A percentile compares a stretch with the other conserved stretches of the same genome.
Conservation (phyloP, 2,113 vertebrate genomes). For the Pycnonotus jocosus region DNA sequence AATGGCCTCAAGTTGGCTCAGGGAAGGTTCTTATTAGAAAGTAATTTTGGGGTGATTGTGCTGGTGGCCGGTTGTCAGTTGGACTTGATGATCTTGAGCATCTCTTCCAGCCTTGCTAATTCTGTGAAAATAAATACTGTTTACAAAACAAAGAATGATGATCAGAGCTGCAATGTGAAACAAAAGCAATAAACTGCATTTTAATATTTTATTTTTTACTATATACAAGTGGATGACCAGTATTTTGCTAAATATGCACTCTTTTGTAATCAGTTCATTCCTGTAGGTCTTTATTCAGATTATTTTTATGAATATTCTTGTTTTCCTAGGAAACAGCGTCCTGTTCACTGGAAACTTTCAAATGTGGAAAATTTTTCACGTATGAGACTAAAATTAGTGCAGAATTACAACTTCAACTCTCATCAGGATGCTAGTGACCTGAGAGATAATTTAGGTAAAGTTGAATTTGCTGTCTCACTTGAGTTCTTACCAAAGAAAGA, state of each 20-base stretch:
- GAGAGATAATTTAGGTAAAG: constrained; percentile 92
- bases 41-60: not conserved
- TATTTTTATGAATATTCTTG: not conserved
- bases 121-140: not conserved
- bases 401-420: constrained; percentile 86
- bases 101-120: not conserved
- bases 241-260: not conserved
- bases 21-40: not conserved
- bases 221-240: not conserved
- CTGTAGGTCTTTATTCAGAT: not conserved
- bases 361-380: constrained; percentile 95
- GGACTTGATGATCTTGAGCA: not conserved
- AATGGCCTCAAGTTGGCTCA: not conserved
- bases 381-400: constrained; percentile 92
- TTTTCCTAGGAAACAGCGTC: constrained; percentile 75
- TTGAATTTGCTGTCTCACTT: not conserved
- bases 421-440: constrained; percentile 91
- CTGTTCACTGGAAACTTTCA: constrained; percentile 87
- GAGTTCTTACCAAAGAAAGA: not conserved
- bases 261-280: not conserved
- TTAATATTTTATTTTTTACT: not conserved
- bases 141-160: not conserved
- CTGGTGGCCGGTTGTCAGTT: not conserved
- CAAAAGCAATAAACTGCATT: not conserved
- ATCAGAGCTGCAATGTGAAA: not conserved